Percentiles rank a stretch among this genome's conserved stretches.
Evolutionary conservation across 2,888 invertebrate species (phyloP).

Genomic region (Sminthurides aquaticus): DNA sequence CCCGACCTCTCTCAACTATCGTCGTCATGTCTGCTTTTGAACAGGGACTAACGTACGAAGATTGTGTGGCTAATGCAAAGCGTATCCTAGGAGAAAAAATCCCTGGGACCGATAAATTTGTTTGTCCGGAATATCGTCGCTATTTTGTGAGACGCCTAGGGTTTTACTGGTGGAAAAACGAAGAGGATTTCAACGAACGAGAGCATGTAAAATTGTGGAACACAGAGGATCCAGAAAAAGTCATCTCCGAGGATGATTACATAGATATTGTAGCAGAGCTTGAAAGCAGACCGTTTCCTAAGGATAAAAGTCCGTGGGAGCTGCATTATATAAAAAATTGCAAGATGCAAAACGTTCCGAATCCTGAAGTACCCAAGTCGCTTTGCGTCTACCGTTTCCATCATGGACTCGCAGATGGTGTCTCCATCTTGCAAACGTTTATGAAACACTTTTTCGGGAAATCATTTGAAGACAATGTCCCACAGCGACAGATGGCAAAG

Average conservation of each 20-base stretch:
- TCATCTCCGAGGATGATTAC: slow-evolving; percentile 18
- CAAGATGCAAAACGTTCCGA: neutral
- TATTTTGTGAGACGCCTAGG: slow-evolving; percentile 10
- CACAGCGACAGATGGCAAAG: slow-evolving; percentile 24
- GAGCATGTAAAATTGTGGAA: slow-evolving; percentile 11
- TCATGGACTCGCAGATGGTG: slow-evolving; percentile 29
- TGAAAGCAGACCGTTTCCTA: slow-evolving; percentile 5
- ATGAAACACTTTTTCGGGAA: slow-evolving; percentile 34
- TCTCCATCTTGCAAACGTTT: slow-evolving; percentile 30
- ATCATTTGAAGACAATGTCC: slow-evolving; percentile 29
- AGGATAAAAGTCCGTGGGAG: slow-evolving; percentile 14
- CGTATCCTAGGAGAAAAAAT: neutral
- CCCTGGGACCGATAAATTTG: neutral
- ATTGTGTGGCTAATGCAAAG: neutral
- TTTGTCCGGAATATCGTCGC: slow-evolving; percentile 9
- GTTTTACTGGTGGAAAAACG: slow-evolving; percentile 15
- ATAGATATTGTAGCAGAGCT: slow-evolving; percentile 3
- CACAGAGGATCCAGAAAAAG: neutral
- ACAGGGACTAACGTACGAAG: neutral
- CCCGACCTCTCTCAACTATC: slow-evolving; percentile 32
- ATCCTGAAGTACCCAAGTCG: slow-evolving; percentile 1
- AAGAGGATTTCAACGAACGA: neutral
- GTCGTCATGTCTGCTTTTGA: slow-evolving; percentile 36
- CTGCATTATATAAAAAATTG: neutral
- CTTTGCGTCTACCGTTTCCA: slow-evolving; percentile 10